Evolutionary conservation across 2,113 vertebrate species (phyloP), one percentile per base, ranked within the genome.

Genomic region (Syngnathus scovelli): DNA sequence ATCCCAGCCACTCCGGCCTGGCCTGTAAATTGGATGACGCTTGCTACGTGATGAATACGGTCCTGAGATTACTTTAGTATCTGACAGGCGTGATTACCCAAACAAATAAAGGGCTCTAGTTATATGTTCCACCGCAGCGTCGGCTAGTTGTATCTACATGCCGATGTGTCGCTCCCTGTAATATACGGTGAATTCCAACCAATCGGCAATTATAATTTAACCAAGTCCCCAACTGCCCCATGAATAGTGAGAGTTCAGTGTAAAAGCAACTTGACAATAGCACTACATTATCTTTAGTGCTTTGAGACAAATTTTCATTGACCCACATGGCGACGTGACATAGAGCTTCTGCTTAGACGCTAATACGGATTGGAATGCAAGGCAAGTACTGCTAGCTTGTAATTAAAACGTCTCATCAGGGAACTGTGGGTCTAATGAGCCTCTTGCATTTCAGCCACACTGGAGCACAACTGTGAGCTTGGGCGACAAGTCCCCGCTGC

Each of bases 101-200:
- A 85, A 89, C 85, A 91, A 92, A 92, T 92, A 90, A 92, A 91
- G 91, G 91, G 89, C 85, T 88, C 84, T 88, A 87, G 3, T 33
- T 33, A 33, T 33, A 33, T 33, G 27, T 71, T 72, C 82, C 85
- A 87, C 85, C 79, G 79, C 79, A 82, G 86, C 76, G 79, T 74
- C 78, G 78, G 78, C 86, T 87, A 86, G 89, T 89, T 83, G 81
- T 86, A 84, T 88, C 82, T 82, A 83, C 85, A 88, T 90, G 52
- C 16, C 15, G 12, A 46, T 46, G 46, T 15, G 16, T 48, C 46
- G 18, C 6, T 6, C 46, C 16, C 46, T 18, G 46, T 1, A 48
- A 60, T 73, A 64, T 66, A 52, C 10, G 52, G 59, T 27, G 61
- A 64, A 64, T 18, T 3, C 44, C n/a, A 64, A 44, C 0, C 3